Conservation (phyloP, 2,797 vertebrate species). For the Chromis chromis region DNA sequence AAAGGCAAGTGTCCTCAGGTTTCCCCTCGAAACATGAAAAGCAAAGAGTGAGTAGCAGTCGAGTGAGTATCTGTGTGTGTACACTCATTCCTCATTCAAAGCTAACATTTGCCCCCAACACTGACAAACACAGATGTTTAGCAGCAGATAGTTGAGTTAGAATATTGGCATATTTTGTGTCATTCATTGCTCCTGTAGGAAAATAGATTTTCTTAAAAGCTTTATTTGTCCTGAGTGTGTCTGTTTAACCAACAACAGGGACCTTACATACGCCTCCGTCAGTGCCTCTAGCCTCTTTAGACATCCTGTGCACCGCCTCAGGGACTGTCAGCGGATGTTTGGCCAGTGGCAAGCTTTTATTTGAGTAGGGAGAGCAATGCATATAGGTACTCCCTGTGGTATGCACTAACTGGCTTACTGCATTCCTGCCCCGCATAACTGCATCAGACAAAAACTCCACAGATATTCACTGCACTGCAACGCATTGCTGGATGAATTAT, state of each 20-base stretch:
- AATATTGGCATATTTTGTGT: slow-evolving; percentile 77
- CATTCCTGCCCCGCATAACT: slow-evolving; percentile 57
- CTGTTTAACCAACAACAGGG: slow-evolving; percentile 75
- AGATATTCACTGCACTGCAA: slow-evolving; percentile 85
- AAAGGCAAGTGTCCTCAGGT: slow-evolving; percentile 45
- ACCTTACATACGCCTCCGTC: slow-evolving; percentile 57
- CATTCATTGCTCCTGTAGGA: slow-evolving; percentile 80
- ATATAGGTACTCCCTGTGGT: slow-evolving; percentile 60
- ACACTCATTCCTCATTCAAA: slow-evolving; percentile 77
- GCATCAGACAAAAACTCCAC: slow-evolving; percentile 74
- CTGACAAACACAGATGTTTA: slow-evolving; percentile 84
- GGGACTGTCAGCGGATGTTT: slow-evolving; percentile 46
- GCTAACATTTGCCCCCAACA: slow-evolving; percentile 79
- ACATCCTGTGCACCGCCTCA: slow-evolving; percentile 43
- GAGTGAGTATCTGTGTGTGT: slow-evolving; percentile 83
- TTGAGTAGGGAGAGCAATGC: slow-evolving; percentile 60
- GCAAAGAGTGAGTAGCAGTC: slow-evolving; percentile 78
- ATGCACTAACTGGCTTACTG: slow-evolving; percentile 60
- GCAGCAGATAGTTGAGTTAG: slow-evolving; percentile 81
- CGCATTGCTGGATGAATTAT: slow-evolving; percentile 61
- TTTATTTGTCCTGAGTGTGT: slow-evolving; percentile 85
- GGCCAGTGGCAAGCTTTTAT: slow-evolving; percentile 59
- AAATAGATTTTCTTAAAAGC: slow-evolving; percentile 81
- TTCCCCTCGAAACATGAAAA: slow-evolving; percentile 68
- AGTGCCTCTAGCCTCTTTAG: slow-evolving; percentile 40